Evolutionary conservation across 2,797 vertebrate genomes (phyloP), one percentile per base, ranked within the genome.

Genomic region (Clamator glandarius): DNA sequence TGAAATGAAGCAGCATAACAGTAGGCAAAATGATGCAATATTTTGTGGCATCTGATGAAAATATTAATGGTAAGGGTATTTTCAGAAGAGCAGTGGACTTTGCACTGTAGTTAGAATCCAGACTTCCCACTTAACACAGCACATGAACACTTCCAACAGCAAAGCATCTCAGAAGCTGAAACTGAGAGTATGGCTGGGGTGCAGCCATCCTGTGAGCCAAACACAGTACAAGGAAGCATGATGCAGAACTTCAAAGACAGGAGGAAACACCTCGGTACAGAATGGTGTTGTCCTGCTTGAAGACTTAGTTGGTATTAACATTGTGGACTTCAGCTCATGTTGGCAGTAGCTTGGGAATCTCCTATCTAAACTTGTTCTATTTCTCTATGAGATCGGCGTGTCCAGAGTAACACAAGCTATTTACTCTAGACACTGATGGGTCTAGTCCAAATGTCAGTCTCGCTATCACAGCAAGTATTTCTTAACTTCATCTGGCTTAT

Each of bases 331-430:
- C 25, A 51, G 33, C 48, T 42, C 42, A 7, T 13, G 20, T 13
- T 82, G 48, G 12, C 15, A 52, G 39, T 58, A 69, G 63, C 21
- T 31, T 77, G 21, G 23, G 25, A 48, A 39, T 58, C 29, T 62
- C 35, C 55, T 26, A 11, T 58, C 16, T 62, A 57, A 33, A 26
- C 39, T 46, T 84, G 15, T 58, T 57, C 8, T 12, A 4, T 15
- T 58, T 57, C 8, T 12, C 3, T 26, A 10, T n/a, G 42, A 73
- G 25, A 48, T 18, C 21, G 24, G 3, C 1, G 0, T 57, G 23
- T 85, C 59, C 42, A 13, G 52, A 23, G 39, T 66, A 48, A 42
- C 17, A 9, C 0, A 1, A 12, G 20, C 16, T 62, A 44, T 15
- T 44, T 44, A 44, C 42, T 44, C 15, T 44, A 44, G 42, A 44